Conservation (phyloP, 2,888 invertebrate species). For the Pteria penguin region DNA sequence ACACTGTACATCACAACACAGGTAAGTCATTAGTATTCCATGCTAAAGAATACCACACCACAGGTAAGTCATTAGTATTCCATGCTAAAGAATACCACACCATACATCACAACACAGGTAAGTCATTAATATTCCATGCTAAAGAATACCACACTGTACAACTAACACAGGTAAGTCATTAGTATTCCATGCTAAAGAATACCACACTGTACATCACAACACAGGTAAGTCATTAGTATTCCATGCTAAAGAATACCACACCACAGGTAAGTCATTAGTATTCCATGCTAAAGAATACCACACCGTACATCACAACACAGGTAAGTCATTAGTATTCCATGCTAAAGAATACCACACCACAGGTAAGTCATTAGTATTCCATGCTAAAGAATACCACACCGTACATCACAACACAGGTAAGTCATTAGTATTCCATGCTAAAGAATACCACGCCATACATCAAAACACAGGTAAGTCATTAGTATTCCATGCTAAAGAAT, state of each 20-base stretch:
- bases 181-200: neutral
- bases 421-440: neutral
- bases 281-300: conserved; percentile 5
- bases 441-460: neutral
- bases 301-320: conserved; percentile 17
- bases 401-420: conserved; percentile 77
- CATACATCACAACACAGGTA: neutral
- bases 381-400: conserved; percentile 77
- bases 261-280: conserved; percentile 78
- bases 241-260: conserved; percentile 76
- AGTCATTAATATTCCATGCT: too few relatives aligned
- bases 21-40: too few relatives aligned
- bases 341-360: conserved; percentile 29
- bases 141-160: conserved; percentile 58
- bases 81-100: too few relatives aligned
- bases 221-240: conserved; percentile 71
- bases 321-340: conserved; percentile 66
- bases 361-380: conserved; percentile 62
- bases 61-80: too few relatives aligned
- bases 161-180: conserved; percentile 65
- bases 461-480: neutral
- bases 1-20: too few relatives aligned
- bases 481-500: conserved; percentile 75
- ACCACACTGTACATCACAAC: neutral
- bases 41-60: neutral